These are phyloP conservation scores for Saturnia pavonia DNA, from an alignment of 2,888 invertebrate genomes.

Conservation along the genomic window DNA sequence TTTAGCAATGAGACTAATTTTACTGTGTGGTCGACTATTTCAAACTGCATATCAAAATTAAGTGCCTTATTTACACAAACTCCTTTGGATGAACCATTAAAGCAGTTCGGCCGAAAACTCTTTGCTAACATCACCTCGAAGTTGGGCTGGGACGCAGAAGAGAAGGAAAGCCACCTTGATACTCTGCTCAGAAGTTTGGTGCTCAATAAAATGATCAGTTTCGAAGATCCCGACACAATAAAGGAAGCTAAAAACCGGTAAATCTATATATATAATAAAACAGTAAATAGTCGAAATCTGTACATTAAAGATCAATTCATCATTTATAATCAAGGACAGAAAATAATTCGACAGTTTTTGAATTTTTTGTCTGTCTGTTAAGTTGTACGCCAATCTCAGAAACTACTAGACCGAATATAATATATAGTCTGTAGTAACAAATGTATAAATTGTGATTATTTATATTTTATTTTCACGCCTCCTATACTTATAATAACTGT, in stretches of 20 bases:
- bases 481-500: too few relatives aligned
- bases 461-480: too few relatives aligned
- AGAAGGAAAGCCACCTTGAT: conserved; percentile 92
- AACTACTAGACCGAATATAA: too few relatives aligned
- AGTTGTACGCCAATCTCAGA: too few relatives aligned
- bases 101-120: conserved; percentile 88
- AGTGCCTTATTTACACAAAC: conserved; percentile 90
- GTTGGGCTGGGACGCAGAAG: conserved; percentile 92
- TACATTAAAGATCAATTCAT: too few relatives aligned
- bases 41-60: conserved; percentile 89
- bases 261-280: too few relatives aligned
- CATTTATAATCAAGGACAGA: too few relatives aligned
- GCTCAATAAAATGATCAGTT: conserved; percentile 90
- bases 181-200: conserved; percentile 93
- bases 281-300: too few relatives aligned
- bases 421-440: too few relatives aligned
- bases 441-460: too few relatives aligned
- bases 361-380: too few relatives aligned
- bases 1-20: conserved; percentile 94
- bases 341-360: too few relatives aligned
- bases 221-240: conserved; percentile 89
- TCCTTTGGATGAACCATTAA: conserved; percentile 86
- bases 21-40: conserved; percentile 95
- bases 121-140: conserved; percentile 86
- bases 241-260: conserved; percentile 88